Conservation (phyloP, 1,140 invertebrate genomes). For the Asbolus verrucosus region DNA sequence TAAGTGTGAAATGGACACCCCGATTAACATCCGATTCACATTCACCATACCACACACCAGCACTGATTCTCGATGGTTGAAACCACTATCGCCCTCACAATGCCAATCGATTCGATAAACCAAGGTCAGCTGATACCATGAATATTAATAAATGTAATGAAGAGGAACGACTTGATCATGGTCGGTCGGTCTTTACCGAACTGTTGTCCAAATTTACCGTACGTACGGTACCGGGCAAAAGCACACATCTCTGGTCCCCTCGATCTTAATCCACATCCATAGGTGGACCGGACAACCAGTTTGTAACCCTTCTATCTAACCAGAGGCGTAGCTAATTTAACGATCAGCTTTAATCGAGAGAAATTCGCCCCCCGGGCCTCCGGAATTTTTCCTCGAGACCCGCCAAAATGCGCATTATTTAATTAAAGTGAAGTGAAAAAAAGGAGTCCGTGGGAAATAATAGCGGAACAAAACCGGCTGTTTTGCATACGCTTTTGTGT, state of each 20-base stretch:
- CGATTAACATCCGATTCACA: not conserved
- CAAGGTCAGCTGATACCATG: slow-evolving; percentile 19
- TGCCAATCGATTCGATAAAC: slow-evolving; percentile 22
- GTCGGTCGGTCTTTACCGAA: slow-evolving; percentile 15
- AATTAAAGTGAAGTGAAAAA: slow-evolving; percentile 30
- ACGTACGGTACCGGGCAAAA: not conserved
- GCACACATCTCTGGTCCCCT: too few relatives aligned
- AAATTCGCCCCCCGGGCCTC: too few relatives aligned
- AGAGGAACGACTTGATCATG: slow-evolving; percentile 10
- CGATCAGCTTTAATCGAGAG: too few relatives aligned
- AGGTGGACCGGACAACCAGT: slow-evolving; percentile 19
- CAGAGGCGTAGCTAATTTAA: too few relatives aligned
- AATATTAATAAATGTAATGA: slow-evolving; percentile 26
- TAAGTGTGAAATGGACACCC: slow-evolving; percentile 10
- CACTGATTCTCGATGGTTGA: too few relatives aligned
- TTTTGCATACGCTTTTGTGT: slow-evolving; percentile 47
- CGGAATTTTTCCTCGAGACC: slow-evolving; percentile 26
- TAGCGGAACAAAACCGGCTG: slow-evolving; percentile 47
- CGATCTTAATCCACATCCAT: too few relatives aligned
- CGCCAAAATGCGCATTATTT: slow-evolving; percentile 17
- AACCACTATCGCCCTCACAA: slow-evolving; percentile 4
- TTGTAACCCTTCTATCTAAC: too few relatives aligned
- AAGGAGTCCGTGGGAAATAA: slow-evolving; percentile 49
- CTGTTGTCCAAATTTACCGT: slow-evolving; percentile 35
- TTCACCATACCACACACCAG: slow-evolving; percentile 16